Conservation (phyloP, 2,113 vertebrate species). For the Nothocercus nigrocapillus region DNA sequence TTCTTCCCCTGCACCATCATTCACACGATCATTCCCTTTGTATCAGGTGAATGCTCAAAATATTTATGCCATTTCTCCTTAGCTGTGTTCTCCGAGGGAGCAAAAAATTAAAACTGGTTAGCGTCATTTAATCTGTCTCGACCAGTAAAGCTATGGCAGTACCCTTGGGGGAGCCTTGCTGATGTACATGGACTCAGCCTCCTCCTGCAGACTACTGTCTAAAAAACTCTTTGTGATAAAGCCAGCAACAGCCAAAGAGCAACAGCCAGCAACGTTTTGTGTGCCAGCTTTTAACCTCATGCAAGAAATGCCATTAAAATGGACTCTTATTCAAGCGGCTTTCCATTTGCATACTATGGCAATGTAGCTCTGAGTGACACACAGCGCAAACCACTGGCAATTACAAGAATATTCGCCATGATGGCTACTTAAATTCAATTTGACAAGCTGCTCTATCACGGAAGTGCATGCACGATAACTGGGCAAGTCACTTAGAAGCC, state of each 20-base stretch:
- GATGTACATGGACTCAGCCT: not conserved
- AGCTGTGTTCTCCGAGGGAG: not conserved
- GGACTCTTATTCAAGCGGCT: not conserved
- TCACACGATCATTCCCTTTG: fast-evolving
- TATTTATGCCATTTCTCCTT: not conserved
- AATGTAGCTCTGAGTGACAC: not conserved
- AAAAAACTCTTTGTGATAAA: not conserved
- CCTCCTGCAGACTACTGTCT: not conserved
- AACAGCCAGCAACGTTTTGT: not conserved
- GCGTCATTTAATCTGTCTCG: not conserved
- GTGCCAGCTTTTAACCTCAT: not conserved
- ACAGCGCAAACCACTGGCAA: not conserved
- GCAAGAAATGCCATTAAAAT: not conserved
- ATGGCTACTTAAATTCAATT: not conserved
- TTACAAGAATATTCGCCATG: not conserved
- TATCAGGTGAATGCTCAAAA: not conserved
- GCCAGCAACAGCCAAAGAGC: not conserved
- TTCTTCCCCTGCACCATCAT: not conserved
- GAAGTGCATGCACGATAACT: not conserved
- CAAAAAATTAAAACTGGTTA: not conserved
- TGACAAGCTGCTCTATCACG: not conserved
- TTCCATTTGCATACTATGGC: not conserved
- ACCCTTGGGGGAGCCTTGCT: not conserved
- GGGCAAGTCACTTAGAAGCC: not conserved
- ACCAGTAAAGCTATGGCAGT: not conserved